A percentile compares a stretch with the other conserved stretches of the same genome.
phyloP scores from a whole-genome alignment of 2,888 invertebrate genomes.

The Tiliacea aurago region DNA sequence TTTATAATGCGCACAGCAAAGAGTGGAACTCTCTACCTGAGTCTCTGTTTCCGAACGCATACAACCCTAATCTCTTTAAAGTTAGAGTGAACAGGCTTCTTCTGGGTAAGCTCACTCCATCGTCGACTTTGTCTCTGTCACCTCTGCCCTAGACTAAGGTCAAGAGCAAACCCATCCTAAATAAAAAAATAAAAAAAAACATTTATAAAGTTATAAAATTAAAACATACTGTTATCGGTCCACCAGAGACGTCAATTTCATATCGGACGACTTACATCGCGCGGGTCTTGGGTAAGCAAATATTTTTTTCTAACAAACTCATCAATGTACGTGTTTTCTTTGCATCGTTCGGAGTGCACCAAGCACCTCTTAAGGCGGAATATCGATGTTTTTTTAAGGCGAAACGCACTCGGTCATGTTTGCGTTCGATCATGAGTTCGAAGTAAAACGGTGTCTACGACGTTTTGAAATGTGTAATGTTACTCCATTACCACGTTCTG shows the following conservation, averaged over 20 bases:
- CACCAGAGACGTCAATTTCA: conserved; percentile 7
- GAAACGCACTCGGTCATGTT: conserved; percentile 76
- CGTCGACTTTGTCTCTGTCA: too few species aligned
- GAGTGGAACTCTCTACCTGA: too few species aligned
- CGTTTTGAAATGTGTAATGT: conserved; percentile 55
- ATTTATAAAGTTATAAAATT: conserved; percentile 15
- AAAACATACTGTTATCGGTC: conserved; percentile 3
- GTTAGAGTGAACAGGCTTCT: too few species aligned
- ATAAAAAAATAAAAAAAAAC: neutral
- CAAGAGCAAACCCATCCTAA: too few species aligned
- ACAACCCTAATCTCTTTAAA: too few species aligned
- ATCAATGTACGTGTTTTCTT: conserved; percentile 75
- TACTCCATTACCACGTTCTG: conserved; percentile 8
- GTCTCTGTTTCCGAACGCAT: too few species aligned
- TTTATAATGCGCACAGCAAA: too few species aligned
- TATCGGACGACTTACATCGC: conserved; percentile 21
- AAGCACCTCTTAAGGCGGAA: conserved; percentile 66
- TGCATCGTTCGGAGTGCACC: conserved; percentile 73
- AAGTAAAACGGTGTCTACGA: conserved; percentile 54
- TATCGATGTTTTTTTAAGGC: conserved; percentile 77
- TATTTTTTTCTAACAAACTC: conserved; percentile 68
- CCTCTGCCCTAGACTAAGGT: too few species aligned
- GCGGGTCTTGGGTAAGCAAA: conserved; percentile 61
- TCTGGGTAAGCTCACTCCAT: too few species aligned
- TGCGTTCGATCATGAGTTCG: conserved; percentile 77